Conservation (phyloP, 1,140 invertebrate genomes). For the Orchesella cincta region DNA sequence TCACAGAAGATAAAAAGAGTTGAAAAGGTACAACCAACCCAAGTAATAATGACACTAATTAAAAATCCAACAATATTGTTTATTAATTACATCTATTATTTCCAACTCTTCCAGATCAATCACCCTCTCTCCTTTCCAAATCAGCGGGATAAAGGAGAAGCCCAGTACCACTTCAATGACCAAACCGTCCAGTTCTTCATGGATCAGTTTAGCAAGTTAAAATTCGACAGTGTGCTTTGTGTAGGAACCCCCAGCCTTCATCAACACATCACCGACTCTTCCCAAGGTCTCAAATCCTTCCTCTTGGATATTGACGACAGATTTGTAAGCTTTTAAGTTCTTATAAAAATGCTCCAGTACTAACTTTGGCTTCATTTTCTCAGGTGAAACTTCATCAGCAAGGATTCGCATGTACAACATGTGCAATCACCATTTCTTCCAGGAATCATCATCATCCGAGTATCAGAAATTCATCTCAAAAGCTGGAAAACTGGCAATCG, state of each 20-base stretch:
- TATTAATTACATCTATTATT: too few relatives aligned
- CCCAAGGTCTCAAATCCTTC: background rate
- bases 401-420: conserved; percentile 4
- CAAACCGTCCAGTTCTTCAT: conserved; percentile 9
- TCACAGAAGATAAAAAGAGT: too few relatives aligned
- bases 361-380: too few relatives aligned
- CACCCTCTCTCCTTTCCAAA: background rate
- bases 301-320: conserved; percentile 4
- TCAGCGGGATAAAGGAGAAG: conserved; percentile 10
- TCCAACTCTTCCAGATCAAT: too few relatives aligned
- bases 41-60: too few relatives aligned
- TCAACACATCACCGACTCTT: background rate
- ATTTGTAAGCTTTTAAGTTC: conserved; percentile 3
- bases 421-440: conserved; percentile 30
- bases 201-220: background rate
- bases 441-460: background rate
- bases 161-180: conserved; percentile 17
- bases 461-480: background rate
- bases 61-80: too few relatives aligned
- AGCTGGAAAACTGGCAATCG: background rate
- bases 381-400: background rate
- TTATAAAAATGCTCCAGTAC: too few relatives aligned
- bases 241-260: conserved; percentile 23
- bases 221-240: conserved; percentile 3
- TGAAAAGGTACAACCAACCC: too few relatives aligned